phyloP scores from a whole-genome alignment of 2,113 vertebrate species.

The Brachirus orientalis region DNA sequence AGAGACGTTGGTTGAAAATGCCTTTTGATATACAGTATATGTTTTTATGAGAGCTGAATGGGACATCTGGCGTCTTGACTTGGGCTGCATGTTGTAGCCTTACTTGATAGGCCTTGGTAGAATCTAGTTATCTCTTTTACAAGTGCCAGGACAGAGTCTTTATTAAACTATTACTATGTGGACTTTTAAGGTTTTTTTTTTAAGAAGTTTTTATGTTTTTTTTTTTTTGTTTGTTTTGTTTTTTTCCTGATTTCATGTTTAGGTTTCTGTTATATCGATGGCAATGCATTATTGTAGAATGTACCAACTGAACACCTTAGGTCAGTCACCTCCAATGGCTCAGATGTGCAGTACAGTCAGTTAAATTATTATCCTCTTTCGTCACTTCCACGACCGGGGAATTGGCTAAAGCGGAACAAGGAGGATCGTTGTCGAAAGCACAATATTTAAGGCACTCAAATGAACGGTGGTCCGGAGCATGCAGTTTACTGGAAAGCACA shows the following conservation, averaged over 20 bases:
- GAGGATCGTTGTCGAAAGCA: conserved; percentile 69
- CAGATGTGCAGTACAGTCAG: conserved; percentile 38
- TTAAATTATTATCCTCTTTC: conserved; percentile 40
- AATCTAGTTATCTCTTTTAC: conserved; percentile 73
- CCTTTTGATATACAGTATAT: conserved; percentile 60
- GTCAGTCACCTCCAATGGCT: conserved; percentile 35
- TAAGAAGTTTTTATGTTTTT: conserved; percentile 22
- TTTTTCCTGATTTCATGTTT: conserved; percentile 55
- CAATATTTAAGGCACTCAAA: conserved; percentile 72
- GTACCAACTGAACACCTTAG: conserved; percentile 68
- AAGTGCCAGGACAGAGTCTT: conserved; percentile 78
- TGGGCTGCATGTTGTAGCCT: conserved; percentile 73
- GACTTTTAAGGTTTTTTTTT: conserved; percentile 50
- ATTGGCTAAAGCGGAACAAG: conserved; percentile 36
- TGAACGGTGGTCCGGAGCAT: conserved; percentile 35
- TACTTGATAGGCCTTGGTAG: conserved; percentile 70
- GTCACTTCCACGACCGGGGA: conserved; percentile 44
- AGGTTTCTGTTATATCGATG: conserved; percentile 55
- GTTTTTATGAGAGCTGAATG: conserved; percentile 40
- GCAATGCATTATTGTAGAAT: conserved; percentile 74
- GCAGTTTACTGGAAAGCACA: conserved; percentile 73
- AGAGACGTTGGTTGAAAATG: conserved; percentile 52
- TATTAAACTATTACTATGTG: conserved; percentile 62
- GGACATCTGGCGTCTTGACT: conserved; percentile 59
- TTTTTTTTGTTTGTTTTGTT: conserved; percentile 23